phyloP scores from a whole-genome alignment of 2,113 vertebrate genomes.

The Alligator mississippiensis region DNA sequence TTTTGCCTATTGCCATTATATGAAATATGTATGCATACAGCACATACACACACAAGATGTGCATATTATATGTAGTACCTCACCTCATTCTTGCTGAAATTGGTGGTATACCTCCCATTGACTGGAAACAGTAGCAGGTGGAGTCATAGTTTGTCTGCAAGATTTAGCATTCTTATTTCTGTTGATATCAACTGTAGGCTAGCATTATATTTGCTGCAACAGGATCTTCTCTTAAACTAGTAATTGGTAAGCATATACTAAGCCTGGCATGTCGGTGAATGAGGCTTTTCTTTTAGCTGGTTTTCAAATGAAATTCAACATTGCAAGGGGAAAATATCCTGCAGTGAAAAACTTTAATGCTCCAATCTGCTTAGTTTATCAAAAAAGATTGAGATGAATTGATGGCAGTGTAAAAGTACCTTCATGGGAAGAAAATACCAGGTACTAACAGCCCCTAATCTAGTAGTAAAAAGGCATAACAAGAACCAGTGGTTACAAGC shows the following conservation, averaged over 20 bases:
- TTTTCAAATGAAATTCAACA: neutral
- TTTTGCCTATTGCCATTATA: neutral
- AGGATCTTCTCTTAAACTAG: neutral
- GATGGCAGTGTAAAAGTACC: neutral
- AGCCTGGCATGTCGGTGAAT: neutral
- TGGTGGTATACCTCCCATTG: neutral
- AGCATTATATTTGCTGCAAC: neutral
- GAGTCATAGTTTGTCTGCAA: neutral
- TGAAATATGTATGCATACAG: neutral
- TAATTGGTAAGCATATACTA: neutral
- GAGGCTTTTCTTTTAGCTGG: neutral
- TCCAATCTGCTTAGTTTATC: neutral
- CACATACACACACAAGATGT: neutral
- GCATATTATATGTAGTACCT: neutral
- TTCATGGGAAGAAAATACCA: neutral
- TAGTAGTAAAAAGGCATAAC: neutral
- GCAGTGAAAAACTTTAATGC: neutral
- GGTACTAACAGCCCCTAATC: neutral
- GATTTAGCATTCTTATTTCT: neutral
- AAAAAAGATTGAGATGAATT: neutral
- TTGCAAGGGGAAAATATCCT: neutral
- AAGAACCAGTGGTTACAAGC: neutral
- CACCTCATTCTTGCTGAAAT: rapidly evolving
- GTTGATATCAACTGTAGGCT: neutral
- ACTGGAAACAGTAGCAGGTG: neutral